A percentile compares a stretch with the other conserved stretches of the same genome.
Evolutionary conservation across 2,113 vertebrate genomes (phyloP).

Genomic region (Rhinichthys klamathensis): DNA sequence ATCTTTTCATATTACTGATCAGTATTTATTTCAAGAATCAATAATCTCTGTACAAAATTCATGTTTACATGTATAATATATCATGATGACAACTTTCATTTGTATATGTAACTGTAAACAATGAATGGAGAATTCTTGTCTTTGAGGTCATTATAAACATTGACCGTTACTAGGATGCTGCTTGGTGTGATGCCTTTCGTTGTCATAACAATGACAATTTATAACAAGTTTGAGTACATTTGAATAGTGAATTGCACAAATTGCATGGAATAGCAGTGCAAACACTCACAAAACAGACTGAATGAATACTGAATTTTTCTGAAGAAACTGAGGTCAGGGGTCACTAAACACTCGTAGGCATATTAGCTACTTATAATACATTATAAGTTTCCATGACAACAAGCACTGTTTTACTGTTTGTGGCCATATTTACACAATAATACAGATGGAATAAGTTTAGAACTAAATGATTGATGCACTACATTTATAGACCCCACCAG

Average conservation of each 20-base stretch:
- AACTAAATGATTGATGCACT: neutral
- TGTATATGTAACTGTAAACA: too few relatives aligned
- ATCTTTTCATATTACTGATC: too few relatives aligned
- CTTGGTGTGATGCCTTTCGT: constrained; percentile 24
- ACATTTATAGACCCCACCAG: neutral
- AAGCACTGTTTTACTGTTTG: constrained; percentile 41
- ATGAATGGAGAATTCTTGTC: too few relatives aligned
- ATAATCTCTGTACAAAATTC: neutral
- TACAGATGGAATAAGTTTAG: neutral
- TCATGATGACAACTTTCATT: too few relatives aligned
- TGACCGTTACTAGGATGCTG: neutral
- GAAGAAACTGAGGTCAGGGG: constrained; percentile 70
- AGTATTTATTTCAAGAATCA: neutral
- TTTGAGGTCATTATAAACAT: neutral
- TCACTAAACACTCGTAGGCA: constrained; percentile 72
- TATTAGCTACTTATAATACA: constrained; percentile 78
- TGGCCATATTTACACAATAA: neutral
- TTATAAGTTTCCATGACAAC: constrained; percentile 73
- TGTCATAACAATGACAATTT: neutral
- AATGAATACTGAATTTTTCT: constrained; percentile 74
- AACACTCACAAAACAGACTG: constrained; percentile 67
- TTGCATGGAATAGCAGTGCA: constrained; percentile 71
- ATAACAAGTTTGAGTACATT: neutral
- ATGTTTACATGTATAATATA: neutral
- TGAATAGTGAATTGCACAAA: constrained; percentile 60